These are phyloP conservation scores for Drosophila pegasa DNA, from an alignment of 2,888 invertebrate species.

Conservation along the genomic window DNA sequence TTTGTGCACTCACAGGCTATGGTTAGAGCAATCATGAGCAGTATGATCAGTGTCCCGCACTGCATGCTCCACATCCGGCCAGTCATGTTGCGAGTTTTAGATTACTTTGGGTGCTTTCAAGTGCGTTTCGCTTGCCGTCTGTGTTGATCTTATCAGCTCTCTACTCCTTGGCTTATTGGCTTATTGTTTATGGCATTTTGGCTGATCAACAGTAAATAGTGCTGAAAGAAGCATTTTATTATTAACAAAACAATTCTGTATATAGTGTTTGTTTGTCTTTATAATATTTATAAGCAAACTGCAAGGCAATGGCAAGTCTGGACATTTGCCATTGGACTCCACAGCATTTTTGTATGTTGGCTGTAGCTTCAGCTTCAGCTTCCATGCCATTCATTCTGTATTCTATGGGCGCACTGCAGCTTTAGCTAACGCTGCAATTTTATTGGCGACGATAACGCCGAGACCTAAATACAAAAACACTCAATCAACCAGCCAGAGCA, in stretches of 20 bases:
- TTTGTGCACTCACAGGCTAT: constrained; percentile 50
- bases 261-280: constrained; percentile 8
- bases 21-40: constrained; percentile 41
- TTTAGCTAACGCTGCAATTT: constrained; percentile 59
- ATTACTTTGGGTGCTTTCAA: constrained; percentile 15
- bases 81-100: constrained; percentile 47
- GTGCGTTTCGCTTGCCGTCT: not conserved
- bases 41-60: constrained; percentile 30
- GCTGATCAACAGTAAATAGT: constrained; percentile 22
- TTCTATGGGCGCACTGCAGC: constrained; percentile 41
- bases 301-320: constrained; percentile 16
- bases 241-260: not conserved
- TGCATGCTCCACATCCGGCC: constrained; percentile 28
- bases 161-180: constrained; percentile 25
- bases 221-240: constrained; percentile 31
- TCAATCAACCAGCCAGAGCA: constrained; percentile 44
- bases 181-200: constrained; percentile 62
- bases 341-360: not conserved
- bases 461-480: constrained; percentile 63
- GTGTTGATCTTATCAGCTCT: constrained; percentile 33
- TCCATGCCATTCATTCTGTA: constrained; percentile 29
- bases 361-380: constrained; percentile 1
- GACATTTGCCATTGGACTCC: constrained; percentile 9
- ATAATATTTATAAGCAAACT: constrained; percentile 4
- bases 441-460: constrained; percentile 60